Evolutionary conservation across 2,797 vertebrate species (phyloP), one percentile per base, ranked within the genome.

Genomic region (Lepidocolaptes lacrymiger): DNA sequence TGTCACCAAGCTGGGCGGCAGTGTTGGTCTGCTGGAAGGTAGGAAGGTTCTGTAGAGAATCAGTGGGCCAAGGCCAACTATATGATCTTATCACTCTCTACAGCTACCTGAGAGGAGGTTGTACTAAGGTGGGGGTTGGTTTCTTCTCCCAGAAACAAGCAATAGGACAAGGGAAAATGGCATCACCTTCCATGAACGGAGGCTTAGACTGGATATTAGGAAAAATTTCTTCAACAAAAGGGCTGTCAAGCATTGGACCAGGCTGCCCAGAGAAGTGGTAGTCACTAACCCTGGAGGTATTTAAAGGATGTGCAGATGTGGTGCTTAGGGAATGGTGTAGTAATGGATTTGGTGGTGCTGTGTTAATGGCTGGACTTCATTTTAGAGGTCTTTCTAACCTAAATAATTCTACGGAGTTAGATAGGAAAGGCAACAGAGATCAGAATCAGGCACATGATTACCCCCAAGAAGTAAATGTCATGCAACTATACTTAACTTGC

Each of bases 401-500:
- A 72, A 72, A 41, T 51, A 80, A 86, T 86, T 86, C 76, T 58
- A 39, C 46, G 49, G 37, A 71, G 79, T 74, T 71, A 94, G 56
- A 80, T 7, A 85, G 55, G 56, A 2, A 0, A 87, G 63, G 78
- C 36, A 54, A 59, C 18, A 0, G 0, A 84, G 88, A 94, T 75
- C 66, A 59, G 54, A 90, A 75, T 69, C 72, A 88, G 71, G 44
- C 46, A 76, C 88, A 62, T 3, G 32, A 71, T 64, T 96, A 92
- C 54, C 51, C 76, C 80, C 26, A 89, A 41, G 41, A 91, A 87
- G 83, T 56, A 52, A 94, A 71, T 72, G 67, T 75, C 80, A 85
- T 6, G 15, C 73, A 95, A 92, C 61, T 85, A 63, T 41, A 58
- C 39, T 92, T 76, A 91, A 96, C 92, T 96, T 96, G 54, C 83